phyloP scores from a whole-genome alignment of 2,113 vertebrate genomes.

The Channa maculata region DNA sequence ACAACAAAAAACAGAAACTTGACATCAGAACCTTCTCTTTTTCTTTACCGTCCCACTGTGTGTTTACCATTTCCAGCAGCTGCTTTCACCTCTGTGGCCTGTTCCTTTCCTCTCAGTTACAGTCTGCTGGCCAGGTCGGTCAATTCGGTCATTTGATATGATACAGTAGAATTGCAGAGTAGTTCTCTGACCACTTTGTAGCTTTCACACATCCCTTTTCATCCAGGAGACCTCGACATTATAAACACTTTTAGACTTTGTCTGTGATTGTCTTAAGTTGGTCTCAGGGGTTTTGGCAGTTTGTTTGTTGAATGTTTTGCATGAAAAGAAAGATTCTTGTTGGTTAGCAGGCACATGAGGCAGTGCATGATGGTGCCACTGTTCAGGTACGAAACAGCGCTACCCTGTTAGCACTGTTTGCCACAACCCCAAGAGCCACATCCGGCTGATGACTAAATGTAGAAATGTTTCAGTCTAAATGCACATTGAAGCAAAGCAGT shows the following conservation, averaged over 20 bases:
- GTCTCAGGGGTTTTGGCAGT: background rate
- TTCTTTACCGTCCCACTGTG: too few relatives aligned
- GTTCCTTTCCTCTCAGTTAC: slow-evolving; percentile 17
- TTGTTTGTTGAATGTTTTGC: background rate
- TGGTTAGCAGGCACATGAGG: background rate
- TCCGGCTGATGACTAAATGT: background rate
- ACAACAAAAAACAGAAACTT: background rate
- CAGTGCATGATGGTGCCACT: slow-evolving; percentile 5
- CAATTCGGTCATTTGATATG: slow-evolving; percentile 10
- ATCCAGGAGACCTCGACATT: background rate
- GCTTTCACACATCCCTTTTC: background rate
- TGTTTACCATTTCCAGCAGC: too few relatives aligned
- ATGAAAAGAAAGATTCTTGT: background rate
- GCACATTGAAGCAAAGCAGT: too few relatives aligned
- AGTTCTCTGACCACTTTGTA: slow-evolving; percentile 21
- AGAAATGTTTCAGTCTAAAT: background rate
- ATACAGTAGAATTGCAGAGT: slow-evolving; percentile 57
- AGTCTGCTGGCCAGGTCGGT: slow-evolving; percentile 33
- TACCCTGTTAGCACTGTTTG: background rate
- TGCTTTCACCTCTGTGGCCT: background rate
- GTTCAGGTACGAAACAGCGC: background rate
- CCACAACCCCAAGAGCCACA: background rate
- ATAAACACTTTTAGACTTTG: background rate
- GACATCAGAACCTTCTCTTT: too few relatives aligned
- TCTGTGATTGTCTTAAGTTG: background rate